Evolutionary conservation across 2,888 invertebrate genomes (phyloP).

Genomic region (Drosophila paramelanica): DNA sequence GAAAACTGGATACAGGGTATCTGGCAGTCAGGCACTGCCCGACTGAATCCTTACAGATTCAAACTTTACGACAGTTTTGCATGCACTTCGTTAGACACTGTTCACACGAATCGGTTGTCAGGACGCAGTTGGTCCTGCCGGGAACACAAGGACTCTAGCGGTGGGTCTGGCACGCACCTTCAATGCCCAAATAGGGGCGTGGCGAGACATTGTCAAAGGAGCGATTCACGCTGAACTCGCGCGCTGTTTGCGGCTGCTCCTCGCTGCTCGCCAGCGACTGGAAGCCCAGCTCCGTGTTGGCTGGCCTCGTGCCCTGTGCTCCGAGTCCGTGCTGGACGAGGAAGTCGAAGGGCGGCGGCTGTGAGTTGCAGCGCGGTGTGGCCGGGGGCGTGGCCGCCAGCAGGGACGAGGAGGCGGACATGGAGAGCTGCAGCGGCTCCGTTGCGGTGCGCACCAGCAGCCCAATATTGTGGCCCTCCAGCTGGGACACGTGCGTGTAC

Average conservation of each 20-base stretch:
- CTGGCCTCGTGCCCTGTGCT: neutral
- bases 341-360: slow-evolving; percentile 77
- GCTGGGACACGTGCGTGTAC: slow-evolving; percentile 72
- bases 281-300: slow-evolving; percentile 28
- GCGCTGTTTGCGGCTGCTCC: slow-evolving; percentile 37
- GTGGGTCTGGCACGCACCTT: slow-evolving; percentile 70
- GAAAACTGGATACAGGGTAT: no score
- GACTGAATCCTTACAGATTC: no score
- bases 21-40: no score
- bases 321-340: slow-evolving; percentile 60
- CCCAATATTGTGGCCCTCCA: slow-evolving; percentile 82
- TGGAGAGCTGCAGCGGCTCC: slow-evolving; percentile 55
- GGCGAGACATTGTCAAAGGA: slow-evolving; percentile 83
- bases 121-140: slow-evolving; percentile 4
- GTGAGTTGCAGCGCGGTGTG: slow-evolving; percentile 71
- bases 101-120: neutral
- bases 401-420: slow-evolving; percentile 63
- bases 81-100: neutral
- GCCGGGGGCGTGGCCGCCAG: slow-evolving; percentile 62
- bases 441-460: slow-evolving; percentile 71
- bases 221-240: slow-evolving; percentile 67
- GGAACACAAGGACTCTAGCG: neutral
- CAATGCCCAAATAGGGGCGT: slow-evolving; percentile 81
- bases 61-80: no score
- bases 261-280: slow-evolving; percentile 52